Percentiles rank a stretch among this genome's conserved stretches.
Evolutionary conservation across 2,797 vertebrate genomes (phyloP).

Genomic region (Crocodylus rhombifer): DNA sequence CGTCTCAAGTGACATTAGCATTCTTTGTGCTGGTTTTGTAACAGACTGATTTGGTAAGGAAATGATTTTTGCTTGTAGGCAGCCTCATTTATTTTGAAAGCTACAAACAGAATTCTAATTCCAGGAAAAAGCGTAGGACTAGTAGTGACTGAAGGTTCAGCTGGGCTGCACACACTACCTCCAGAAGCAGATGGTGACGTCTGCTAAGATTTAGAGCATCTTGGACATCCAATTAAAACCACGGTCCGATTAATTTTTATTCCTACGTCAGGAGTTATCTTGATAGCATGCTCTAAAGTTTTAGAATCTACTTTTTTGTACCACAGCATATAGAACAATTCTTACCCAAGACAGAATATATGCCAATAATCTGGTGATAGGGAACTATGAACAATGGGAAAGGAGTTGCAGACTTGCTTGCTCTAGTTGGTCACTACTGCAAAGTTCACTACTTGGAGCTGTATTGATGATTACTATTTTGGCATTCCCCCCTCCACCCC

Average conservation of each 20-base stretch:
- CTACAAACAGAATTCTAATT: background rate
- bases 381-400: background rate
- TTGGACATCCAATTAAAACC: rapidly evolving
- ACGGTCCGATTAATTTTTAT: background rate
- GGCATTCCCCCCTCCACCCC: background rate
- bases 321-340: background rate
- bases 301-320: background rate
- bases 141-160: background rate
- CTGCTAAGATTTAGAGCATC: background rate
- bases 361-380: background rate
- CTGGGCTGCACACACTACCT: background rate
- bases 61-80: background rate
- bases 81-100: background rate
- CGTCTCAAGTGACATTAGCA: background rate
- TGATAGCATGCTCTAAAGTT: background rate
- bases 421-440: background rate
- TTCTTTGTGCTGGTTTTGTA: background rate
- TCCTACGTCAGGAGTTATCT: background rate
- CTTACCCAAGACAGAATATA: background rate
- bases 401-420: background rate
- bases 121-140: background rate
- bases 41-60: background rate
- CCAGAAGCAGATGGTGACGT: background rate
- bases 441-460: background rate
- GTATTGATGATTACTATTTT: background rate